Conservation (phyloP, 1,140 invertebrate species). For the Drosophila lacteicornis region DNA sequence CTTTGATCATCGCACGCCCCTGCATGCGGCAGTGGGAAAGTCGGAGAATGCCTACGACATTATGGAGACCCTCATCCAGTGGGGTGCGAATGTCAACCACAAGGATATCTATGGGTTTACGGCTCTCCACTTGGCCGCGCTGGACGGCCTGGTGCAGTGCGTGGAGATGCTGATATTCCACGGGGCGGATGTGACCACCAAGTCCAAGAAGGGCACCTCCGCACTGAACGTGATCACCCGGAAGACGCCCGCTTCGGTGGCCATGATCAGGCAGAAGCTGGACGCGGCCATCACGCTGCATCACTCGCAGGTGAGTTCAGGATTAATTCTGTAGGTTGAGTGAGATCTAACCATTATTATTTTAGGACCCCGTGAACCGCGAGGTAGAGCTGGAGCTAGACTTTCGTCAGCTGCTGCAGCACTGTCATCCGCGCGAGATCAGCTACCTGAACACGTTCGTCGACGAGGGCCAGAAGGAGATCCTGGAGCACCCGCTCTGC, state of each 20-base stretch:
- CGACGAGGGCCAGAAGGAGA: conserved; percentile 93
- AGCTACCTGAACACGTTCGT: conserved; percentile 93
- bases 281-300: conserved; percentile 92
- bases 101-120: conserved; percentile 96
- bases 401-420: conserved; percentile 91
- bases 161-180: conserved; percentile 93
- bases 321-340: neutral
- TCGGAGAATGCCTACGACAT: conserved; percentile 91
- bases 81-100: conserved; percentile 93
- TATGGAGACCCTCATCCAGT: conserved; percentile 90
- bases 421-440: conserved; percentile 91
- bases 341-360: neutral
- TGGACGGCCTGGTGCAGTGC: conserved; percentile 93
- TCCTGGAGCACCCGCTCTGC: conserved; percentile 92
- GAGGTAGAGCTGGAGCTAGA: conserved; percentile 93
- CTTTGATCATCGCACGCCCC: conserved; percentile 90
- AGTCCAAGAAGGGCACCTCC: conserved; percentile 92
- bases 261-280: conserved; percentile 90
- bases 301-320: conserved; percentile 86
- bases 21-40: conserved; percentile 92
- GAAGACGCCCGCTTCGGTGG: conserved; percentile 92
- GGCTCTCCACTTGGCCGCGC: conserved; percentile 93
- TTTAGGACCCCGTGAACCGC: conserved; percentile 89
- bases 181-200: conserved; percentile 93
- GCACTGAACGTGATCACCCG: conserved; percentile 92